A percentile compares a stretch with the other conserved stretches of the same genome.
phyloP scores from a whole-genome alignment of 2,797 vertebrate species.

The Epinephelus malabaricus region DNA sequence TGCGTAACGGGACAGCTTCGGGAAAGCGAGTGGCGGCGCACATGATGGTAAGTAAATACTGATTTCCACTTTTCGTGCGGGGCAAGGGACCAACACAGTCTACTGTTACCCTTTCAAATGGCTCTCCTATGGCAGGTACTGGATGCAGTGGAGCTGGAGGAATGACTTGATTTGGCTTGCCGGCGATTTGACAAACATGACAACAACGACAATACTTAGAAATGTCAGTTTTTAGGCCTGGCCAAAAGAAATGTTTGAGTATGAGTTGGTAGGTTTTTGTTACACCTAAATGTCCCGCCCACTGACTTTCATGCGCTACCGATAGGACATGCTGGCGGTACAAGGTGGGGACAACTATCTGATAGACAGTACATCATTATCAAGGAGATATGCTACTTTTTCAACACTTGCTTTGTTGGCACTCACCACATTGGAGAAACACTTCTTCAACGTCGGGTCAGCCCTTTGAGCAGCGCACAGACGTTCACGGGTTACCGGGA shows the following conservation, averaged over 20 bases:
- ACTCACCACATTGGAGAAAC: too few relatives aligned
- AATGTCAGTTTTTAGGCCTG: background rate
- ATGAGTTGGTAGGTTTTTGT: background rate
- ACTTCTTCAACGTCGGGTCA: too few relatives aligned
- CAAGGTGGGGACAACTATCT: too few relatives aligned
- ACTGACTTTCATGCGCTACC: too few relatives aligned
- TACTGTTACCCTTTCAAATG: background rate
- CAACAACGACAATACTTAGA: background rate
- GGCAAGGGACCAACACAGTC: background rate
- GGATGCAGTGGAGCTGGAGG: background rate
- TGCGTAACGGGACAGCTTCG: background rate
- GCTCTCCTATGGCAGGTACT: background rate
- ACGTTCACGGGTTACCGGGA: too few relatives aligned
- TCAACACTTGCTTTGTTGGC: too few relatives aligned
- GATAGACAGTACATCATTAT: too few relatives aligned
- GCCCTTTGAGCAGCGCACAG: too few relatives aligned
- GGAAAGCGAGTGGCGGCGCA: too few relatives aligned
- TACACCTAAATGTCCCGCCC: background rate
- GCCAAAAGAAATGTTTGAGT: slow-evolving; percentile 28
- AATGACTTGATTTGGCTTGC: background rate
- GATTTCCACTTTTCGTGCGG: background rate
- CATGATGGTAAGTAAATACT: background rate
- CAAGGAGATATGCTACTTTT: too few relatives aligned
- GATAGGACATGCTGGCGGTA: too few relatives aligned
- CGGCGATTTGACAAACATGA: background rate